phyloP scores from a whole-genome alignment of 2,797 vertebrate species.

The Melanotaenia parkinsoni region DNA sequence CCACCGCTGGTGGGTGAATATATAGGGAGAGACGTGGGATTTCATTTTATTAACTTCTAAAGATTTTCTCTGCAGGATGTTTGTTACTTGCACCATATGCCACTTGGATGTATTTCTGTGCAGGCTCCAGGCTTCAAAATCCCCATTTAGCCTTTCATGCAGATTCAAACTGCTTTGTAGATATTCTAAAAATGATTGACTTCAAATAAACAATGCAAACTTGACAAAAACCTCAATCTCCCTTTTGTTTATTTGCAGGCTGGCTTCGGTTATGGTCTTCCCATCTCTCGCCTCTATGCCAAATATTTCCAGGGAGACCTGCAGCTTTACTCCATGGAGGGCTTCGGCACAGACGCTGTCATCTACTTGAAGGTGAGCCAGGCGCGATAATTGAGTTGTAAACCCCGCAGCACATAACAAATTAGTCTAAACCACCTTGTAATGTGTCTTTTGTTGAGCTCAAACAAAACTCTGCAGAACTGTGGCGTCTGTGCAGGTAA shows the following conservation, averaged over 20 bases:
- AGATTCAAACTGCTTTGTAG: no score
- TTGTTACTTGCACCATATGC: constrained; percentile 11
- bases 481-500: neutral
- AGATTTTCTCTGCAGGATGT: neutral
- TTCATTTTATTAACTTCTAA: neutral
- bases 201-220: constrained; percentile 9
- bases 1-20: constrained; percentile 85
- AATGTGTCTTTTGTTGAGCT: neutral
- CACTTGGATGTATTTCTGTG: constrained; percentile 8
- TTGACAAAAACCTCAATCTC: constrained; percentile 20
- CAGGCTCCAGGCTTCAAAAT: neutral
- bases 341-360: constrained; percentile 92
- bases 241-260: constrained; percentile 78
- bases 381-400: neutral
- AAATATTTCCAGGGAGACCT: constrained; percentile 97
- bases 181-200: constrained; percentile 2
- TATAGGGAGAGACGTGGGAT: rapidly evolving
- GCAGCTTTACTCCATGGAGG: constrained; percentile 97
- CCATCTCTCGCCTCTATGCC: constrained; percentile 95
- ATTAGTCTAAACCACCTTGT: neutral
- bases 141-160: no score
- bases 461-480: constrained; percentile 6
- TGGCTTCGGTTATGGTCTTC: constrained; percentile 94
- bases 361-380: constrained; percentile 91
- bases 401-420: neutral